phyloP scores from a whole-genome alignment of 2,888 invertebrate genomes.

The Ecdyonurus torrentis region DNA sequence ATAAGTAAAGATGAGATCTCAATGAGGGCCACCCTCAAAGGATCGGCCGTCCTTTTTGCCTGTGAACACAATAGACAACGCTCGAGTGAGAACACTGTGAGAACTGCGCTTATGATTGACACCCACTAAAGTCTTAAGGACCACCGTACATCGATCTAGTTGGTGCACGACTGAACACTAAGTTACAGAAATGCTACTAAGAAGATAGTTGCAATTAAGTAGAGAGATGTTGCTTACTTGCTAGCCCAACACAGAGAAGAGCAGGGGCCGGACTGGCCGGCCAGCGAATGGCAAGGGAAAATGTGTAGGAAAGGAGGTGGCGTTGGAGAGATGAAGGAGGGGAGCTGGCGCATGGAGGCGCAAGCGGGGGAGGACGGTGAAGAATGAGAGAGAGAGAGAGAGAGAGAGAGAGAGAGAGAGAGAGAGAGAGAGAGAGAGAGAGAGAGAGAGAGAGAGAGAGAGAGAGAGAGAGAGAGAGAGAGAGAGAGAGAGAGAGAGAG shows the following conservation, averaged over 20 bases:
- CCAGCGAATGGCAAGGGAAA: background rate
- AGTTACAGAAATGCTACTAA: background rate
- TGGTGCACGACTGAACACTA: background rate
- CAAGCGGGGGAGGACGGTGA: background rate
- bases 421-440: background rate
- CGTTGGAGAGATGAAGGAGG: background rate
- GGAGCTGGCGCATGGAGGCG: background rate
- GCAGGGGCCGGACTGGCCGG: background rate
- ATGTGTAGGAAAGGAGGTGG: background rate
- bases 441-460: background rate
- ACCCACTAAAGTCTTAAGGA: too few relatives aligned
- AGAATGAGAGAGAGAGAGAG: background rate
- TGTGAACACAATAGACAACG: background rate
- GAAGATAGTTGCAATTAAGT: background rate
- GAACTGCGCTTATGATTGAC: background rate
- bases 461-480: background rate
- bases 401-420: background rate
- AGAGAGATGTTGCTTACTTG: background rate
- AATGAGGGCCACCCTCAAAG: too few relatives aligned
- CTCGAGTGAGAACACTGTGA: background rate
- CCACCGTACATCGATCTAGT: too few relatives aligned
- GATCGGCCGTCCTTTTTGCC: background rate
- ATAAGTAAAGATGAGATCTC: too few relatives aligned
- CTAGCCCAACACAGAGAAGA: background rate
- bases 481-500: background rate